Conservation (phyloP, 2,888 invertebrate genomes). For the Epinotia demarniana region DNA sequence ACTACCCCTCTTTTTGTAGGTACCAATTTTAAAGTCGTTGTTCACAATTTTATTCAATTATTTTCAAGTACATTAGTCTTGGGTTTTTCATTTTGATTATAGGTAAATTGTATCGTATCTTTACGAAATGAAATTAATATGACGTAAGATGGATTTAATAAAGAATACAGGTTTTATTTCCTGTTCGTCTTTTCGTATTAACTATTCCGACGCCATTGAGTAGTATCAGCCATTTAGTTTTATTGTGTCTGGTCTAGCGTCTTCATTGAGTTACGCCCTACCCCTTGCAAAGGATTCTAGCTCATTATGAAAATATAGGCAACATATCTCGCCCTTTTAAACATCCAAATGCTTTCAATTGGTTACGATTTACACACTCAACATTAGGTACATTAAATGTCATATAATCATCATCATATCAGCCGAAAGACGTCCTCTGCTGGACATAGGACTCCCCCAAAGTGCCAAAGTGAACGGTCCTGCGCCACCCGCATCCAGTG, state of each 20-base stretch:
- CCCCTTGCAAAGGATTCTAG: neutral
- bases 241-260: conserved; percentile 4
- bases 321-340: neutral
- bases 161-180: neutral
- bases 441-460: too few relatives aligned
- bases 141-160: neutral
- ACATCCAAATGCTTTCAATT: neutral
- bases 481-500: too few relatives aligned
- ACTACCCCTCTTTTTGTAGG: too few relatives aligned
- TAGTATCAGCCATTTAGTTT: conserved; percentile 7
- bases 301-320: neutral
- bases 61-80: too few relatives aligned
- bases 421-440: too few relatives aligned
- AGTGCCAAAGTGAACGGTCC: too few relatives aligned
- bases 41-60: too few relatives aligned
- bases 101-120: neutral
- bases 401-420: too few relatives aligned
- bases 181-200: neutral
- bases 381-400: neutral
- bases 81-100: too few relatives aligned
- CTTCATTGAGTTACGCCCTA: conserved; percentile 1
- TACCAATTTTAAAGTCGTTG: too few relatives aligned
- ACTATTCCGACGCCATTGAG: neutral
- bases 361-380: neutral
- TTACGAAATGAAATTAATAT: neutral